These are phyloP conservation scores for Karalla daura DNA, from an alignment of 2,797 vertebrate genomes.

Conservation along the genomic window DNA sequence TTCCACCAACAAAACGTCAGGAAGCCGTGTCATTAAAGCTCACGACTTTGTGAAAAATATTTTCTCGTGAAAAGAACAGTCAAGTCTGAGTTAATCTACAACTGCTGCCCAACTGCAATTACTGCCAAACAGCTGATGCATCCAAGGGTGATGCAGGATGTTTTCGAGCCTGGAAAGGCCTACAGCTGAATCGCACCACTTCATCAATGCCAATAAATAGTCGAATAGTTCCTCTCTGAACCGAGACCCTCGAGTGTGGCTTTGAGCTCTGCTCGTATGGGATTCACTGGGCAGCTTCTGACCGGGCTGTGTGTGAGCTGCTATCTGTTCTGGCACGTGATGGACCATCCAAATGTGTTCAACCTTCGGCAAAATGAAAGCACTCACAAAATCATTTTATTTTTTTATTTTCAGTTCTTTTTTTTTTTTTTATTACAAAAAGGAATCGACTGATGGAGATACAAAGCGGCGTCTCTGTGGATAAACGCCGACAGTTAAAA, in stretches of 20 bases:
- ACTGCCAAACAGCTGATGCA: neutral
- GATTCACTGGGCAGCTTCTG: too few species aligned
- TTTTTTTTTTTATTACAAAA: constrained; percentile 86
- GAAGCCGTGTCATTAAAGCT: too few species aligned
- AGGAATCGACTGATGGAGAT: constrained; percentile 80
- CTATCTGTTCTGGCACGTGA: too few species aligned
- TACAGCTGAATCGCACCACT: neutral
- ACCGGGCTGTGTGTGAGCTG: too few species aligned
- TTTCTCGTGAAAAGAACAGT: too few species aligned
- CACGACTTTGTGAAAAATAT: too few species aligned
- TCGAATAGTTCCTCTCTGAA: too few species aligned
- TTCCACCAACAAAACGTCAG: too few species aligned
- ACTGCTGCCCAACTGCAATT: too few species aligned
- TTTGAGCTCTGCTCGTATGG: too few species aligned
- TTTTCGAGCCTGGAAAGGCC: neutral
- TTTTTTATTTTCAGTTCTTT: constrained; percentile 85
- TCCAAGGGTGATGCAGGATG: neutral
- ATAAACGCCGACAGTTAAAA: constrained; percentile 87
- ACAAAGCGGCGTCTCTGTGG: constrained; percentile 88
- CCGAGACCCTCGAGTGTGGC: too few species aligned
- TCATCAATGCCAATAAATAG: neutral
- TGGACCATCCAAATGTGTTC: constrained; percentile 9
- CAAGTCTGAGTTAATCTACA: too few species aligned
- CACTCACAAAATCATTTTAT: constrained; percentile 78
- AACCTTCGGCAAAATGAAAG: constrained; percentile 71